Evolutionary conservation across 2,113 vertebrate genomes (phyloP).

Genomic region (Dromaius novaehollandiae): DNA sequence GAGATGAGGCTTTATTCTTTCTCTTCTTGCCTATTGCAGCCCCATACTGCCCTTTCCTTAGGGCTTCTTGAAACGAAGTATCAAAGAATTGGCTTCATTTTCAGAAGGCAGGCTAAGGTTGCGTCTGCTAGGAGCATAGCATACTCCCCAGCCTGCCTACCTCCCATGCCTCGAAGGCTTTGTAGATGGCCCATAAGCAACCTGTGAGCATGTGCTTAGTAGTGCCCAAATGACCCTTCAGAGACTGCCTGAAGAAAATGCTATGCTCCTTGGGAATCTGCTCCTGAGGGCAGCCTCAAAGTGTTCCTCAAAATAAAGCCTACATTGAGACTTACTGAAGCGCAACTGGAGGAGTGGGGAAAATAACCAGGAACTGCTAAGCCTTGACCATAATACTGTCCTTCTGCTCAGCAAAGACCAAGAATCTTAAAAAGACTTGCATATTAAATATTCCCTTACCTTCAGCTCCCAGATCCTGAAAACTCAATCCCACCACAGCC

Average conservation of each 20-base stretch:
- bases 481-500: neutral
- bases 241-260: neutral
- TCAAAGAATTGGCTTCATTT: neutral
- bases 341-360: neutral
- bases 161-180: neutral
- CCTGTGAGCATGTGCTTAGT: neutral
- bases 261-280: neutral
- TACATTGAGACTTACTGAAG: neutral
- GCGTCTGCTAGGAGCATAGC: neutral
- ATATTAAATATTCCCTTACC: neutral
- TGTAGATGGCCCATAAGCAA: neutral
- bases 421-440: neutral
- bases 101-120: neutral
- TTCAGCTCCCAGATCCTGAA: neutral
- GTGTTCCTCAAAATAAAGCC: neutral
- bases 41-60: neutral
- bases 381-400: neutral
- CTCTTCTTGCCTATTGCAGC: neutral
- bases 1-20: neutral
- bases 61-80: neutral
- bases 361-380: neutral
- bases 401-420: neutral
- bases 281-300: neutral
- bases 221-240: neutral
- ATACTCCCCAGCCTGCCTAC: neutral